These are phyloP conservation scores for Dyspetes luteomarginatus DNA, from an alignment of 2,888 invertebrate genomes.

Conservation along the genomic window DNA sequence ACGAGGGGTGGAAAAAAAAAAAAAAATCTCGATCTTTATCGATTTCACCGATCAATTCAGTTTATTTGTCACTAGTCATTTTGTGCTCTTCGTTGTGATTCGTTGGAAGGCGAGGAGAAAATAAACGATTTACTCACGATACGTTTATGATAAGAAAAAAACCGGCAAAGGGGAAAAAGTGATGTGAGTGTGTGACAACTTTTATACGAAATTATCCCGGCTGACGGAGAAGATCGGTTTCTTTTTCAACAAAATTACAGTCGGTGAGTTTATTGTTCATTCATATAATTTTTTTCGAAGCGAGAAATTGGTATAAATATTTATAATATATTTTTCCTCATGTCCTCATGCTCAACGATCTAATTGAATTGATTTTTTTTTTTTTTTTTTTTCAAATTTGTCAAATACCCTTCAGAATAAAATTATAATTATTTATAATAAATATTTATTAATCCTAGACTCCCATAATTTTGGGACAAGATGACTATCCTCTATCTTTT, in stretches of 20 bases:
- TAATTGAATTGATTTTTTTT: too few species aligned
- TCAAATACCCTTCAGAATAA: too few species aligned
- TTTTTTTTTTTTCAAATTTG: too few species aligned
- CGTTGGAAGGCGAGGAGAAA: too few species aligned
- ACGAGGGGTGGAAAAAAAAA: slow-evolving; percentile 25
- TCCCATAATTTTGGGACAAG: too few species aligned
- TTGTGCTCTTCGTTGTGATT: slow-evolving; percentile 31
- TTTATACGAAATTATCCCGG: slow-evolving; percentile 35
- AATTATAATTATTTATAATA: too few species aligned
- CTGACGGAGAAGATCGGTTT: slow-evolving; percentile 14
- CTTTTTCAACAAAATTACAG: not conserved
- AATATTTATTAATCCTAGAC: too few species aligned
- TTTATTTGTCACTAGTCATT: not conserved
- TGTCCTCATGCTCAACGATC: too few species aligned
- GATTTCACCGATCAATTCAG: slow-evolving; percentile 16
- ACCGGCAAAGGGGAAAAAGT: slow-evolving; percentile 27
- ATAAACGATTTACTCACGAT: too few species aligned
- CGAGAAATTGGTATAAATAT: too few species aligned
- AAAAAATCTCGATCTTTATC: not conserved
- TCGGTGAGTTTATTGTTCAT: slow-evolving; percentile 51
- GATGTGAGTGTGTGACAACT: slow-evolving; percentile 59
- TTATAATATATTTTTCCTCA: too few species aligned
- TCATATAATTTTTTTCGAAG: not conserved
- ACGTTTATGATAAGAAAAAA: not conserved
- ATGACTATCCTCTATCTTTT: too few species aligned